Evolutionary conservation across 2,888 invertebrate species (phyloP).

Genomic region (Tetrapedia diversipes): DNA sequence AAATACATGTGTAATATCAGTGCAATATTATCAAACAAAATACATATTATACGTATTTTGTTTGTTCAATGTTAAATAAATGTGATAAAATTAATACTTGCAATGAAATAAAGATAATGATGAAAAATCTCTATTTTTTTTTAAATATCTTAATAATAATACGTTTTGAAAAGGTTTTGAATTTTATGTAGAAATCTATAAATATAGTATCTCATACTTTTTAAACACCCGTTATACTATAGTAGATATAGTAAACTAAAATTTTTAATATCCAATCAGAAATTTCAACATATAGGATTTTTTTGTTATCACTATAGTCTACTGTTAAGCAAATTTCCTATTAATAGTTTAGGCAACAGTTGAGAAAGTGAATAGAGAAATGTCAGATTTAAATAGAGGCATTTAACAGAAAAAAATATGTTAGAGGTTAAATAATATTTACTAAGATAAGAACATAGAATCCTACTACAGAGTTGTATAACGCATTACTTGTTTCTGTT

Average conservation of each 20-base stretch:
- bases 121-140: background rate
- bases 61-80: slow-evolving; percentile 37
- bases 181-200: too few relatives aligned
- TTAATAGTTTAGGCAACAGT: background rate
- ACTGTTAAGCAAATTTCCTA: background rate
- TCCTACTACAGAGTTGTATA: background rate
- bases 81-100: slow-evolving; percentile 11
- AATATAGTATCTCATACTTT: background rate
- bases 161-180: background rate
- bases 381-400: slow-evolving; percentile 12
- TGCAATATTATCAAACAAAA: slow-evolving; percentile 16
- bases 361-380: background rate
- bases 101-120: slow-evolving; percentile 1
- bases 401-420: slow-evolving; percentile 3
- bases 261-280: background rate
- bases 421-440: slow-evolving; percentile 25
- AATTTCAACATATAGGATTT: background rate
- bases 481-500: background rate
- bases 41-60: slow-evolving; percentile 14
- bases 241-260: background rate
- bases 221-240: slow-evolving; percentile 7
- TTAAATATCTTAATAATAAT: background rate
- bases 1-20: background rate
- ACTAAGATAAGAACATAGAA: background rate
- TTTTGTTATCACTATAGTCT: background rate